These are phyloP conservation scores for Acrocephalus arundinaceus DNA, from an alignment of 2,113 vertebrate genomes.

Conservation along the genomic window DNA sequence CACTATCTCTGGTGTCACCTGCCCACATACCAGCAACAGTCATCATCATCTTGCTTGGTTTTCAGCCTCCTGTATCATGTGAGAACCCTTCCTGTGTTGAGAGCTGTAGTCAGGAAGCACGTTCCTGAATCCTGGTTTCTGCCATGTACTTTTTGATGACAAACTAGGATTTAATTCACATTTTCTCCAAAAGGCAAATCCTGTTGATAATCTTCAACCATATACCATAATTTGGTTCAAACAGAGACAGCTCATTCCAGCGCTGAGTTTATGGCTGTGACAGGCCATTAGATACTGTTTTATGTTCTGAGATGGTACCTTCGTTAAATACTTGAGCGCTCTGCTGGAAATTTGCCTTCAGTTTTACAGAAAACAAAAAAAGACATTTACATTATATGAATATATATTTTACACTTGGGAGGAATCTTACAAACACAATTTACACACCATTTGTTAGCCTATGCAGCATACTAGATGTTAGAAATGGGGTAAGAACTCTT, in stretches of 20 bases:
- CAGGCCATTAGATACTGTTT: not conserved
- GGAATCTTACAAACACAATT: conserved; percentile 17
- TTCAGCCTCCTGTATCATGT: not conserved
- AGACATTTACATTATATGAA: conserved; percentile 40
- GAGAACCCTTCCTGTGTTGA: not conserved
- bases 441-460: conserved; percentile 25
- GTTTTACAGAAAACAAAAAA: conserved; percentile 33
- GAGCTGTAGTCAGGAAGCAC: fast-evolving
- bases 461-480: not conserved
- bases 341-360: conserved; percentile 22
- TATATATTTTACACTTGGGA: conserved; percentile 29
- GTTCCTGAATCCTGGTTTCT: not conserved
- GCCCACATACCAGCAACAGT: fast-evolving
- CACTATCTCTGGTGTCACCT: not conserved
- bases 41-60: not conserved
- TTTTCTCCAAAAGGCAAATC: not conserved
- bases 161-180: not conserved
- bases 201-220: not conserved
- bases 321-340: conserved; percentile 22
- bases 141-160: not conserved
- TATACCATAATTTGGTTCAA: not conserved
- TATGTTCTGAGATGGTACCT: conserved; percentile 31
- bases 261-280: conserved; percentile 4
- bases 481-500: not conserved
- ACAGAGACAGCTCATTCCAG: not conserved